Percentiles rank a stretch among this genome's conserved stretches.
phyloP scores from a whole-genome alignment of 2,888 invertebrate genomes.

The Cheilosia vulpina region DNA sequence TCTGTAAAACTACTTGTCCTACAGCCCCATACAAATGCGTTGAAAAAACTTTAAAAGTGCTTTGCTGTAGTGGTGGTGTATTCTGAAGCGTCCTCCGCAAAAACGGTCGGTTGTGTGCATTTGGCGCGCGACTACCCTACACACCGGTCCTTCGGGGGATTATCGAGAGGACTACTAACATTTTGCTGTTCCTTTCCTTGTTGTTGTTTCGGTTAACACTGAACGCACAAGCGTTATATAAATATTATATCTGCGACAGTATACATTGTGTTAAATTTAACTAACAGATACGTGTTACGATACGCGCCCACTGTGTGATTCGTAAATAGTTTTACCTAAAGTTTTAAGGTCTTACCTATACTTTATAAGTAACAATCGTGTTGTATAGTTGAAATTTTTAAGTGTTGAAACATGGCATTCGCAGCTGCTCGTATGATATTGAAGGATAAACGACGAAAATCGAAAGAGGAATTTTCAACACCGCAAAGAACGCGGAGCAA shows the following conservation, averaged over 20 bases:
- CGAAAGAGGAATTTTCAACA: slow-evolving; percentile 91
- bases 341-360: slow-evolving; percentile 18
- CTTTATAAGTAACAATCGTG: slow-evolving; percentile 23
- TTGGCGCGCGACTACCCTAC: slow-evolving; percentile 47
- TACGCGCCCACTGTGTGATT: neutral
- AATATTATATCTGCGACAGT: slow-evolving; percentile 27
- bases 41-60: slow-evolving; percentile 46
- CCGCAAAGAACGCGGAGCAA: slow-evolving; percentile 90
- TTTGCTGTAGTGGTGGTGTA: slow-evolving; percentile 12
- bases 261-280: slow-evolving; percentile 44
- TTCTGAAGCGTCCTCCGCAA: slow-evolving; percentile 41
- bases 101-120: slow-evolving; percentile 47
- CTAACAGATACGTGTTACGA: slow-evolving; percentile 25
- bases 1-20: slow-evolving; percentile 56
- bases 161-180: neutral
- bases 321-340: slow-evolving; percentile 25
- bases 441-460: slow-evolving; percentile 92
- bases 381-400: slow-evolving; percentile 14
- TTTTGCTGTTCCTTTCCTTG: slow-evolving; percentile 1
- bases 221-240: slow-evolving; percentile 44
- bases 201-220: slow-evolving; percentile 27
- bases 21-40: neutral
- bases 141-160: slow-evolving; percentile 10
- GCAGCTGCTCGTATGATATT: slow-evolving; percentile 93
- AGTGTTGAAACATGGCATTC: slow-evolving; percentile 87